Evolutionary conservation across 2,797 vertebrate species (phyloP).

Genomic region (Xerus rutilus): DNA sequence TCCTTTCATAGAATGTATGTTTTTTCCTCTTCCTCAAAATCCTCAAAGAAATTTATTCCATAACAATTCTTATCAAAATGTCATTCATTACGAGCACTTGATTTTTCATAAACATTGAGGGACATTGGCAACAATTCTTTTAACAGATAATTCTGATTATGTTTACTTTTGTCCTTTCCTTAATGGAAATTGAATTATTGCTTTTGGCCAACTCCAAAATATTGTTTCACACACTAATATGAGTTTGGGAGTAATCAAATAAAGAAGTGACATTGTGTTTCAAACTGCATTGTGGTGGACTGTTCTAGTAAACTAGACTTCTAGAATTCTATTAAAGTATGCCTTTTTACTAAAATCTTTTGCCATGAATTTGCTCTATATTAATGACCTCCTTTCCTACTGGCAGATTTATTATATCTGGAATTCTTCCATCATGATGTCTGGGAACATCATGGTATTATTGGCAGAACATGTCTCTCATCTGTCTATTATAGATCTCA

Average conservation of each 20-base stretch:
- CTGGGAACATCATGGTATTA: not conserved
- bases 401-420: not conserved
- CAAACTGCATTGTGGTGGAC: not conserved
- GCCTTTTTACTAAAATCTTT: not conserved
- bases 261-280: not conserved
- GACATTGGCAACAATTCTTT: not conserved
- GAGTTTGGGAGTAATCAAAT: not conserved
- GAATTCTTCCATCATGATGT: not conserved
- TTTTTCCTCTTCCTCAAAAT: not conserved
- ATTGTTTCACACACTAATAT: not conserved
- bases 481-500: not conserved
- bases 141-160: conserved; percentile 6
- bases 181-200: conserved; percentile 11
- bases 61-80: not conserved
- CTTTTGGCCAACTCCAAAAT: not conserved
- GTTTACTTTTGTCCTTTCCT: not conserved
- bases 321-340: not conserved
- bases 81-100: not conserved
- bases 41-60: conserved; percentile 13
- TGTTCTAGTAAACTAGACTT: not conserved
- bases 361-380: not conserved
- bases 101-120: not conserved
- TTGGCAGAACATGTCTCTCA: not conserved
- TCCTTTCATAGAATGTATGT: not conserved
- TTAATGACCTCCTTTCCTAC: not conserved